These are phyloP conservation scores for Crotalus horridus DNA, from an alignment of 2,113 vertebrate species.

Conservation along the genomic window DNA sequence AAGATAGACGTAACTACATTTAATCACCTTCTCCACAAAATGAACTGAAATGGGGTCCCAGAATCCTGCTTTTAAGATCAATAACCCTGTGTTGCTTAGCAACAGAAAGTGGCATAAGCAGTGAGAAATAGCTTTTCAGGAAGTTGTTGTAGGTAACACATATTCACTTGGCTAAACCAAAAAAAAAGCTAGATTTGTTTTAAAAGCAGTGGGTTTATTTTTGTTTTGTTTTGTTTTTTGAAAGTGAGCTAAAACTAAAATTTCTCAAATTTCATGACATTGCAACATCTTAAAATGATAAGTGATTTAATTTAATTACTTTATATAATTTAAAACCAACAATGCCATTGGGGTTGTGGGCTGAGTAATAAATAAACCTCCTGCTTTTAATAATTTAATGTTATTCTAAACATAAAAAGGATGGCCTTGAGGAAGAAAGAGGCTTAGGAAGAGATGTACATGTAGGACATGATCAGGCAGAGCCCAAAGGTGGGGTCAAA, in stretches of 20 bases:
- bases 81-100: constrained; percentile 8
- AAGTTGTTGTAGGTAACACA: neutral
- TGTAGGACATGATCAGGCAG: neutral
- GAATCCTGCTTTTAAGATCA: neutral
- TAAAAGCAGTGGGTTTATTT: neutral
- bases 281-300: neutral
- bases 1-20: neutral
- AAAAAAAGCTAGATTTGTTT: neutral
- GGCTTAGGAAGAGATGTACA: neutral
- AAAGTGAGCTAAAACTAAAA: neutral
- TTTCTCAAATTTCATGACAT: neutral
- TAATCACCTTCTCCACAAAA: neutral
- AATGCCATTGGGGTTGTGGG: neutral
- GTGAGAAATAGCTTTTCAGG: neutral
- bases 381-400: neutral
- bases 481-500: neutral
- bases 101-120: neutral
- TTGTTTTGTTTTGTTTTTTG: neutral
- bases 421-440: neutral
- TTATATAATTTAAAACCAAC: neutral
- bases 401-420: neutral
- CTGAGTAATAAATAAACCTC: neutral
- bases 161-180: neutral
- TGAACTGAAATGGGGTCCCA: neutral
- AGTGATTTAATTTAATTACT: neutral